Base-by-base conservation (phyloP, 2,113 vertebrate species). In the Eudyptes chrysolophus region DNA sequence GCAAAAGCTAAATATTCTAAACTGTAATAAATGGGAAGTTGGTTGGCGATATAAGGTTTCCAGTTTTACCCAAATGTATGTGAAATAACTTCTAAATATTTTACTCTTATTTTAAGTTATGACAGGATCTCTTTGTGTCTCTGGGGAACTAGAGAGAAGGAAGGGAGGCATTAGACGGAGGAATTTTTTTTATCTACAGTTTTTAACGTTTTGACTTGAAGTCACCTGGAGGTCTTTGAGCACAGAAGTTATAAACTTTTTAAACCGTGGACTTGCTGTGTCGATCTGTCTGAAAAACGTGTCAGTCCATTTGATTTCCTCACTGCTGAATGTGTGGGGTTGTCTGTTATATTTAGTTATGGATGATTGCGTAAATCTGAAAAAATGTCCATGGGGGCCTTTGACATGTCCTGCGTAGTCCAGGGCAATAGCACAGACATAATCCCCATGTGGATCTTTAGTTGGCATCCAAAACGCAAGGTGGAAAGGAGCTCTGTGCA, bases 381-480 rank as follows among this genome's bases (percentile, higher is more conserved):
- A 49, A 62, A 60, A 32, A n/a, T 7, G 7, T n/a, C 42, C 18
- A 15, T 24, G 61, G 66, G 27, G 77, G 22, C 10, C 24, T 44
- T n/a, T 70, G 17, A 11, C n/a, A 9, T 55, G 4, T 19, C 52
- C n/a, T 49, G 46, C 11, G 21, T 58, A 60, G 62, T 61, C 21
- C 74, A 61, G 40, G 25, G 21, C 46, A 40, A 29, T 17, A 60
- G 32, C 58, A 60, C 9, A 38, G 51, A 49, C 1, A 4, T 25
- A 27, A 46, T 40, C 19, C 38, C 64, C 3, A 0, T 0, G 1
- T 87, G 32, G 30, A 61, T 24, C 9, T n/a, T 21, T 8, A 40
- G 16, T 4, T 38, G 42, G 22, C 34, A 42, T 48, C 72, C 58
- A 48, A 81, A 71, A 61, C 5, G 3, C 49, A 16, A 55, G 19